Conservation (phyloP, 2,797 vertebrate species). For the Danio albolineatus region DNA sequence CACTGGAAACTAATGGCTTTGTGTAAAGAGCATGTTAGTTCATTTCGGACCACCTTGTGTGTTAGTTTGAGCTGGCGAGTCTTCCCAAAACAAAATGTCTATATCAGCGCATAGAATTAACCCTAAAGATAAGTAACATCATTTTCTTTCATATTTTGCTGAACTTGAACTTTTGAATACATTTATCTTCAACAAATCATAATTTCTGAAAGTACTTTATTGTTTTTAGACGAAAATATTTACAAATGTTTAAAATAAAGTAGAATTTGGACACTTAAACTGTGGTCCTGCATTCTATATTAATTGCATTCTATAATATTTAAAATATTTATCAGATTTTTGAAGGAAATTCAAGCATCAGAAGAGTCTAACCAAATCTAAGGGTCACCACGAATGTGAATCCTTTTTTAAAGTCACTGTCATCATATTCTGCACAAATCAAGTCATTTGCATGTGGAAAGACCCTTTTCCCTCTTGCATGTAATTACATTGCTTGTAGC, state of each 20-base stretch:
- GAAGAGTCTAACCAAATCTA: neutral
- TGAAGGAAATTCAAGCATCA: neutral
- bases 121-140: neutral
- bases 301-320: neutral
- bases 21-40: constrained; percentile 43
- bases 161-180: neutral
- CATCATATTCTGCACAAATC: constrained; percentile 44
- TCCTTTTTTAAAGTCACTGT: constrained; percentile 31
- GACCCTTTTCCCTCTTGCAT: constrained; percentile 34
- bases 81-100: neutral
- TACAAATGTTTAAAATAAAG: neutral
- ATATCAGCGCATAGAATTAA: neutral
- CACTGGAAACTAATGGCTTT: constrained; percentile 54
- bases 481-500: constrained; percentile 56
- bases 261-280: neutral
- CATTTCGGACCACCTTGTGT: neutral
- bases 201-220: neutral
- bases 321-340: neutral
- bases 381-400: neutral
- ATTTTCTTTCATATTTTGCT: neutral
- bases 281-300: neutral
- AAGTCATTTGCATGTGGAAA: constrained; percentile 59
- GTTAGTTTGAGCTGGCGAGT: neutral
- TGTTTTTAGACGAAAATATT: neutral
- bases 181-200: neutral